Evolutionary conservation across 2,797 vertebrate genomes (phyloP).

Genomic region (Eulemur mongoz): DNA sequence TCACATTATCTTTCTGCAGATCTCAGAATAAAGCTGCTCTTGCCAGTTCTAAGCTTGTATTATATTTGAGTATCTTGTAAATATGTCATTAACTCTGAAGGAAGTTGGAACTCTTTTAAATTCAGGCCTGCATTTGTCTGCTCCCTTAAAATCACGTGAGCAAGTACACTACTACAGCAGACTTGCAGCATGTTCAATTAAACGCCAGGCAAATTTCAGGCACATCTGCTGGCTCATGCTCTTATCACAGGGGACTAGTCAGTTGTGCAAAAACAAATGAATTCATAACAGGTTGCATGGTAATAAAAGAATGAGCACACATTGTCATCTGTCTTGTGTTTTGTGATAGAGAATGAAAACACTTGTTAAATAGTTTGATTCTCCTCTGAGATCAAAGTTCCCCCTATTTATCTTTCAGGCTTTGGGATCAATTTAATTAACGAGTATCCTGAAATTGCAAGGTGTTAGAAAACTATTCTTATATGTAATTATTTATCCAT

Average conservation of each 20-base stretch:
- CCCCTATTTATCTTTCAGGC: background rate
- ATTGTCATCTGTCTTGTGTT: background rate
- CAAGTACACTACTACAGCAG: background rate
- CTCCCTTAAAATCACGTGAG: slow-evolving; percentile 32
- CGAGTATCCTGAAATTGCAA: background rate
- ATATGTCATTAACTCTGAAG: background rate
- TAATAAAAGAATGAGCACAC: background rate
- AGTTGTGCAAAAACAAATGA: background rate
- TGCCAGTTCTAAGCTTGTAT: background rate
- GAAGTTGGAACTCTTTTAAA: background rate
- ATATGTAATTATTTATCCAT: background rate
- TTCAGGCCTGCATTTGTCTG: background rate
- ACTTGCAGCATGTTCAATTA: background rate
- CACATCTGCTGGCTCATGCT: background rate
- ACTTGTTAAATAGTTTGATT: background rate
- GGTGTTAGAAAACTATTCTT: background rate
- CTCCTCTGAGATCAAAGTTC: background rate
- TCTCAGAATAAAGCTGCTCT: slow-evolving; percentile 18
- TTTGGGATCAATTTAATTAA: slow-evolving; percentile 23
- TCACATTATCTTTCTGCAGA: background rate
- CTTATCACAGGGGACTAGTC: background rate
- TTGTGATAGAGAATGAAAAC: background rate
- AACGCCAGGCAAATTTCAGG: background rate
- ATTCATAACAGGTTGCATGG: background rate
- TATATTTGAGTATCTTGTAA: background rate